Conservation (phyloP, 2,888 invertebrate species). For the Drosophila melanosoma region DNA sequence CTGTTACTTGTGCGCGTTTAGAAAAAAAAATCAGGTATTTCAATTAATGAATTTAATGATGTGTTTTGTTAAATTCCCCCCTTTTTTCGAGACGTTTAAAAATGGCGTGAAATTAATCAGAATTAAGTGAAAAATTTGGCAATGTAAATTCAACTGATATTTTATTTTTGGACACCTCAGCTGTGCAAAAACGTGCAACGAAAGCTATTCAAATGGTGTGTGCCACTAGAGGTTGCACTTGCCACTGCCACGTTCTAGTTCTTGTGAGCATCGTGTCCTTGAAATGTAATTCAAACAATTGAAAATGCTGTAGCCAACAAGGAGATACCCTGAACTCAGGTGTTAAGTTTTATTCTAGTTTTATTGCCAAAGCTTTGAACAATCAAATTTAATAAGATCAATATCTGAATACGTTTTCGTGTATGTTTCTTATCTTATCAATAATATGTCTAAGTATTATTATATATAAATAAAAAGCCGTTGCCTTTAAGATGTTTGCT, state of each 20-base stretch:
- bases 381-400: not conserved
- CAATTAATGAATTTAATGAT: constrained; percentile 59
- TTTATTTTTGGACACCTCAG: constrained; percentile 23
- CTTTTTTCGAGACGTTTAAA: constrained; percentile 12
- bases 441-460: too few species aligned
- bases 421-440: not conserved
- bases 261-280: constrained; percentile 43
- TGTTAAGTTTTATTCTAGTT: not conserved
- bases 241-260: constrained; percentile 25
- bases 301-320: not conserved
- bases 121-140: constrained; percentile 47
- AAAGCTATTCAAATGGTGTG: constrained; percentile 10
- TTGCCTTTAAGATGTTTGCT: not conserved
- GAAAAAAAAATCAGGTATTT: constrained; percentile 56
- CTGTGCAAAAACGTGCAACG: constrained; percentile 30
- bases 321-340: not conserved
- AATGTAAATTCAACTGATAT: constrained; percentile 40
- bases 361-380: not conserved
- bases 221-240: constrained; percentile 4
- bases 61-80: constrained; percentile 2
- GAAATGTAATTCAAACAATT: constrained; percentile 31
- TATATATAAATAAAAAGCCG: not conserved
- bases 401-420: not conserved
- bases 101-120: constrained; percentile 22
- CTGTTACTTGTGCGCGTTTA: constrained; percentile 74